phyloP scores from a whole-genome alignment of 2,797 vertebrate genomes.

The Leptatherina wallacei region DNA sequence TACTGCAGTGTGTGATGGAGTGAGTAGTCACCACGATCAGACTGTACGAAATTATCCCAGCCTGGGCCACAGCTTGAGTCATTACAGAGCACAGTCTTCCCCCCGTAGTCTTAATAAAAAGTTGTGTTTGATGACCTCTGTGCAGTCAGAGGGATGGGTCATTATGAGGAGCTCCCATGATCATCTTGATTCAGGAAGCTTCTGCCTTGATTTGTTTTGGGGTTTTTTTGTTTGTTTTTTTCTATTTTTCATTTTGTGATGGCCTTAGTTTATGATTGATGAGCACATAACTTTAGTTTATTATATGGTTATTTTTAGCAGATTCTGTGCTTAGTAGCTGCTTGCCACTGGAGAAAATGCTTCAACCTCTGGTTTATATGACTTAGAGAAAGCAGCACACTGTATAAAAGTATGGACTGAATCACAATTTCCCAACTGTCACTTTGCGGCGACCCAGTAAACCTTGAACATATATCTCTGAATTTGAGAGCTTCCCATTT shows the following conservation, averaged over 20 bases:
- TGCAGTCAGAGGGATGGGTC: conserved; percentile 48
- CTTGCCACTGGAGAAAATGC: background rate
- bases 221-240: too few species aligned
- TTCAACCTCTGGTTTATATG: background rate
- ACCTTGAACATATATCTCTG: conserved; percentile 34
- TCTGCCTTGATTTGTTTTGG: conserved; percentile 30
- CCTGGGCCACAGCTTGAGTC: conserved; percentile 46
- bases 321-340: background rate
- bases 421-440: background rate
- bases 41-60: conserved; percentile 66
- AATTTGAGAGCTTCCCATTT: conserved; percentile 51
- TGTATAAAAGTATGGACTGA: background rate
- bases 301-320: background rate
- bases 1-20: conserved; percentile 73
- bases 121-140: conserved; percentile 69
- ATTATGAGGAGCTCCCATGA: conserved; percentile 41
- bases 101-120: conserved; percentile 72
- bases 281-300: background rate
- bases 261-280: background rate
- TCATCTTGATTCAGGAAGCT: conserved; percentile 25
- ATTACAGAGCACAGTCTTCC: conserved; percentile 55
- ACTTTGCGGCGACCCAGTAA: conserved; percentile 10
- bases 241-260: background rate
- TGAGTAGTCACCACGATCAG: conserved; percentile 64
- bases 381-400: background rate